Conservation (phyloP, 1,140 invertebrate species). For the Callitettix versicolor region DNA sequence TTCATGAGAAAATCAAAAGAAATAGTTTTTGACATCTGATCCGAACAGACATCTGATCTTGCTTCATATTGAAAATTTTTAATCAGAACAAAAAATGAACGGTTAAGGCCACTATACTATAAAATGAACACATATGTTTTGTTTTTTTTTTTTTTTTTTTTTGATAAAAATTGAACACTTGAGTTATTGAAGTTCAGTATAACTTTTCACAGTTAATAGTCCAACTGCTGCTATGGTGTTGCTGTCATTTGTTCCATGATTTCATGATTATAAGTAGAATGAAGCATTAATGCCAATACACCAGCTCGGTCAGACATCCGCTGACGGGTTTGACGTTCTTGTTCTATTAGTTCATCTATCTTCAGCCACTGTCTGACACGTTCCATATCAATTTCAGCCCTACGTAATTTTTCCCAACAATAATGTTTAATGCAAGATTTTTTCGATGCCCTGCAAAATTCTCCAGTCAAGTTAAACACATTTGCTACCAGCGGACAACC, state of each 20-base stretch:
- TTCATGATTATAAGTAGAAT: slow-evolving; percentile 91
- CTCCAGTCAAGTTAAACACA: slow-evolving; percentile 66
- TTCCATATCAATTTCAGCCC: slow-evolving; percentile 73
- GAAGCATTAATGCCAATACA: slow-evolving; percentile 82
- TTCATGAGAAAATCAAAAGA: too few species aligned
- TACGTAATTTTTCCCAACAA: slow-evolving; percentile 88
- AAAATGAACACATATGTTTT: too few species aligned
- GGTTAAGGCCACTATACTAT: too few species aligned
- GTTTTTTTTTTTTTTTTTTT: too few species aligned
- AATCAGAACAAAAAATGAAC: too few species aligned
- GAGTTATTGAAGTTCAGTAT: too few species aligned
- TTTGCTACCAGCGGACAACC: slow-evolving; percentile 81
- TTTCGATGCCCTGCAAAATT: slow-evolving; percentile 78
- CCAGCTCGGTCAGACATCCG: slow-evolving; percentile 77
- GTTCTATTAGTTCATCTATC: slow-evolving; percentile 89
- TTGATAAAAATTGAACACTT: too few species aligned
- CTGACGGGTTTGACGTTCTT: slow-evolving; percentile 78
- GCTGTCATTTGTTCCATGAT: slow-evolving; percentile 59
- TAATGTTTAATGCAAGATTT: slow-evolving; percentile 87
- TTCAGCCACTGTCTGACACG: slow-evolving; percentile 73
- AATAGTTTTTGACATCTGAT: too few species aligned
- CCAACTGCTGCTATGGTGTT: too few species aligned
- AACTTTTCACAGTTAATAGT: too few species aligned
- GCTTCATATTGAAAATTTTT: too few species aligned
- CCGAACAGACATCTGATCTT: too few species aligned